Conservation (phyloP, 35 echinoderm and acorn worm genomes). For the Apostichopus parvimensis region DNA sequence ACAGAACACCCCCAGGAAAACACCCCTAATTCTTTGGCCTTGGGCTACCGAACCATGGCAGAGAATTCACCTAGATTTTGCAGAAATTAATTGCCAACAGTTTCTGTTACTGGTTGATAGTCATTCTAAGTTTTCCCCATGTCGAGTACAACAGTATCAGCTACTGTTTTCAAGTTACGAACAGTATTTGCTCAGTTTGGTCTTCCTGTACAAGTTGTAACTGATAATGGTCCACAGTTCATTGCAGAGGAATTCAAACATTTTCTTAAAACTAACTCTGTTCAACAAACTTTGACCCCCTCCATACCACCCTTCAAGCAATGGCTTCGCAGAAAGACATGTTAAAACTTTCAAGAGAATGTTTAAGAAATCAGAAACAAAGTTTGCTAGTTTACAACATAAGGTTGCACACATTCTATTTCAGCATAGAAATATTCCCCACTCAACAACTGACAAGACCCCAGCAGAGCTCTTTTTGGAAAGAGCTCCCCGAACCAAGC, state of each 20-base stretch:
- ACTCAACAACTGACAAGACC: background rate
- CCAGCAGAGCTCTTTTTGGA: background rate
- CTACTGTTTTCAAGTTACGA: background rate
- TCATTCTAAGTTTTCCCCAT: slow-evolving; percentile 34
- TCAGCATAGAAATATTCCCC: background rate
- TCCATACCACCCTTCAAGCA: background rate
- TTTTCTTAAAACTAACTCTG: too few species aligned
- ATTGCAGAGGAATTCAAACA: background rate
- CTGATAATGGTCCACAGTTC: too few species aligned
- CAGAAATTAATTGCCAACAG: too few species aligned
- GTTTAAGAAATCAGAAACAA: too few species aligned
- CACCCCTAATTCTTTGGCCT: background rate
- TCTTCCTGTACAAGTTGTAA: slow-evolving; percentile 21
- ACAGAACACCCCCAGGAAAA: background rate
- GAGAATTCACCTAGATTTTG: too few species aligned
- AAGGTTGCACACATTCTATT: background rate
- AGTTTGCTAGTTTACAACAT: background rate
- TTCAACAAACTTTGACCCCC: background rate
- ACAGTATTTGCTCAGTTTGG: slow-evolving; percentile 36
- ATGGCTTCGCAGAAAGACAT: background rate
- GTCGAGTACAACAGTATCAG: slow-evolving; percentile 36
- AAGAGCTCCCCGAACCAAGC: background rate
- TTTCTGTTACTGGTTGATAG: too few species aligned
- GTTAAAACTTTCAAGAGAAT: background rate
- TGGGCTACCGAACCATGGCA: slow-evolving; percentile 36